Evolutionary conservation across 2,113 vertebrate genomes (phyloP).

Genomic region (Sciurus niger): DNA sequence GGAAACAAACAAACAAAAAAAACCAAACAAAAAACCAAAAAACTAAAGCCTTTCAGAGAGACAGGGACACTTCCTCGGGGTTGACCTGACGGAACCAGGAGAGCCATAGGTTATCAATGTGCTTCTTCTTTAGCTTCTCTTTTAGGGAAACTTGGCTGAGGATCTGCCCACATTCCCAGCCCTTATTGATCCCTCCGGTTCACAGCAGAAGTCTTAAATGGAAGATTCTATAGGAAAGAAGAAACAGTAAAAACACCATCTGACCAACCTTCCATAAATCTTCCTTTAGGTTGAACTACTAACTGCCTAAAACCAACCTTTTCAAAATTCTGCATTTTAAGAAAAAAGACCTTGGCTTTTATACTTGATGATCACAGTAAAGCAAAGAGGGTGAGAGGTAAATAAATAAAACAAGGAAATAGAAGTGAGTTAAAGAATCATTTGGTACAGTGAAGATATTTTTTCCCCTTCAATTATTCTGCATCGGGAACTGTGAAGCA

Average conservation of each 20-base stretch:
- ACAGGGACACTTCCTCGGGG: background rate
- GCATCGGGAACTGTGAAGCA: slow-evolving; percentile 61
- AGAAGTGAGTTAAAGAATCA: background rate
- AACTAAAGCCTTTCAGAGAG: background rate
- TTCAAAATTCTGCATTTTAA: slow-evolving; percentile 17
- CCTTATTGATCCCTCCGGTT: background rate
- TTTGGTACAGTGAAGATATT: background rate
- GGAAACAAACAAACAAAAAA: background rate
- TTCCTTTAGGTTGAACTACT: background rate
- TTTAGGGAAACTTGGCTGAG: background rate
- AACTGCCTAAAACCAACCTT: background rate
- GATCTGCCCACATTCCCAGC: background rate
- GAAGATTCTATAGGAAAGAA: background rate
- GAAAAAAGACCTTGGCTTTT: slow-evolving; percentile 7
- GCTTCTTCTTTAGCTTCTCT: background rate
- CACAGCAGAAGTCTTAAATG: background rate
- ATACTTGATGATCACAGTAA: background rate
- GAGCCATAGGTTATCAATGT: background rate
- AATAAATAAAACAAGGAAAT: slow-evolving; percentile 25
- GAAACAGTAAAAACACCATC: background rate
- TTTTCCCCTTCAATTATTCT: slow-evolving; percentile 65
- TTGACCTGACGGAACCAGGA: background rate
- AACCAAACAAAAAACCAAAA: no score
- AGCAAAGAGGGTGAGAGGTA: background rate
- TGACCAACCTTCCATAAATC: background rate